Percentiles rank a stretch among this genome's conserved stretches.
Evolutionary conservation across 1,140 invertebrate species (phyloP).

Genomic region (Drosophila gunungcola): DNA sequence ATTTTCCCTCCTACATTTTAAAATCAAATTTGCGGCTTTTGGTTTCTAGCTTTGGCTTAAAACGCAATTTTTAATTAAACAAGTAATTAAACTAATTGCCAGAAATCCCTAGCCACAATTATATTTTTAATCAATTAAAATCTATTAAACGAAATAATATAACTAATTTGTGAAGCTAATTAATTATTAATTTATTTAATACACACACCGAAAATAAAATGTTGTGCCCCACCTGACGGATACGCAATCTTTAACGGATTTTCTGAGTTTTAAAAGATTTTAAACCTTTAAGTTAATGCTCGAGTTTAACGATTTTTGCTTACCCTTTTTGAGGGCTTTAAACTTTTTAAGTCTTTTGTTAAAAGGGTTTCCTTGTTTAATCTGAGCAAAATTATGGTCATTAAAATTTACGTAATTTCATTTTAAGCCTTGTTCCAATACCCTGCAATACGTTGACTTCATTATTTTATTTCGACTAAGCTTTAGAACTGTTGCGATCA

Average conservation of each 20-base stretch:
- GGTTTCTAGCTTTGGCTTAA: neutral
- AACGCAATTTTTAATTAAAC: slow-evolving; percentile 28
- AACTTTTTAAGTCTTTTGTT: slow-evolving; percentile 22
- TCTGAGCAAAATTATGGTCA: slow-evolving; percentile 38
- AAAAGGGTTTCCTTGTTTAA: slow-evolving; percentile 42
- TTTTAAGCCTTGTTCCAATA: slow-evolving; percentile 10
- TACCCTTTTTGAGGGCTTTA: slow-evolving; percentile 10
- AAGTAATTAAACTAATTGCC: slow-evolving; percentile 69
- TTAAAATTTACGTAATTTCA: slow-evolving; percentile 41
- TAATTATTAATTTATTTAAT: no score
- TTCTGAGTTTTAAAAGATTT: slow-evolving; percentile 1
- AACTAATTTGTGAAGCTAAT: no score
- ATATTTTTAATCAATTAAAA: slow-evolving; percentile 46
- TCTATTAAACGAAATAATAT: slow-evolving; percentile 19
- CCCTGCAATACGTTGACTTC: slow-evolving; percentile 33
- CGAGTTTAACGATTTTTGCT: slow-evolving; percentile 24
- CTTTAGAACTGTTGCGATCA: slow-evolving; percentile 38
- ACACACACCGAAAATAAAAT: slow-evolving; percentile 5
- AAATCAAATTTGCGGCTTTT: slow-evolving; percentile 45
- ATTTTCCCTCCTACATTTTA: slow-evolving; percentile 5
- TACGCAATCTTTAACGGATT: slow-evolving; percentile 1
- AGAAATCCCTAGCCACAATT: slow-evolving; percentile 17
- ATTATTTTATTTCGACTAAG: slow-evolving; percentile 26
- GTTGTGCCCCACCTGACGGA: slow-evolving; percentile 12
- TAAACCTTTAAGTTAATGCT: slow-evolving; percentile 38